phyloP scores from a whole-genome alignment of 2,888 invertebrate species.

The Achlya flavicornis region DNA sequence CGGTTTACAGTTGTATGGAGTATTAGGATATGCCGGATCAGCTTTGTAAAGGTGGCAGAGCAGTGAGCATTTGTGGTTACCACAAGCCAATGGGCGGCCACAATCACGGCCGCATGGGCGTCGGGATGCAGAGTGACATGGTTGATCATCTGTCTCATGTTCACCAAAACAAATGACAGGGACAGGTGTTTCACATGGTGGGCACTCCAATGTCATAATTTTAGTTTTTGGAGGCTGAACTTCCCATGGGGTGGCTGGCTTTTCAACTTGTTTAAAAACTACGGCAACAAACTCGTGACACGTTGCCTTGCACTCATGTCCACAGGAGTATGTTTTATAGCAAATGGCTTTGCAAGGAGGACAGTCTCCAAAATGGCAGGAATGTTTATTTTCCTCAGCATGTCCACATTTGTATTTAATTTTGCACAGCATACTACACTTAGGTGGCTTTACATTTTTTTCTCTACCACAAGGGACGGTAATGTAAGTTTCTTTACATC shows the following conservation, averaged over 20 bases:
- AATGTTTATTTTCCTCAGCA: constrained; percentile 86
- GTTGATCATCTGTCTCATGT: constrained; percentile 87
- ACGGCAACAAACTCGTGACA: constrained; percentile 91
- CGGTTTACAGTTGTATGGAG: constrained; percentile 69
- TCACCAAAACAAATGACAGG: constrained; percentile 88
- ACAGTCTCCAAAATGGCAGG: constrained; percentile 93
- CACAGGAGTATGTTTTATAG: constrained; percentile 83
- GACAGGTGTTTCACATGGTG: constrained; percentile 88
- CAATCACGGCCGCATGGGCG: constrained; percentile 92
- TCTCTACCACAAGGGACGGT: constrained; percentile 95
- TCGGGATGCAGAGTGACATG: constrained; percentile 88
- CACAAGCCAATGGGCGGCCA: constrained; percentile 88
- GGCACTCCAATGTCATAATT: constrained; percentile 86
- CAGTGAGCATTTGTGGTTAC: constrained; percentile 89
- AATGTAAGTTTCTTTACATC: constrained; percentile 90
- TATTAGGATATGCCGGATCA: constrained; percentile 71
- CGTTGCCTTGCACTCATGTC: constrained; percentile 87
- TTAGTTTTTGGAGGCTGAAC: constrained; percentile 76
- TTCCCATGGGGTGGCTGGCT: constrained; percentile 88
- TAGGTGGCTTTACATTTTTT: constrained; percentile 89
- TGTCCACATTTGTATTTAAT: constrained; percentile 94
- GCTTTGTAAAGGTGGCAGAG: constrained; percentile 86
- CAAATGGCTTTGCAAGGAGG: constrained; percentile 92
- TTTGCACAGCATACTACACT: constrained; percentile 89
- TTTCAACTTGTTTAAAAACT: constrained; percentile 82